phyloP scores from a whole-genome alignment of 2,888 invertebrate species.

The Polyploca ridens region DNA sequence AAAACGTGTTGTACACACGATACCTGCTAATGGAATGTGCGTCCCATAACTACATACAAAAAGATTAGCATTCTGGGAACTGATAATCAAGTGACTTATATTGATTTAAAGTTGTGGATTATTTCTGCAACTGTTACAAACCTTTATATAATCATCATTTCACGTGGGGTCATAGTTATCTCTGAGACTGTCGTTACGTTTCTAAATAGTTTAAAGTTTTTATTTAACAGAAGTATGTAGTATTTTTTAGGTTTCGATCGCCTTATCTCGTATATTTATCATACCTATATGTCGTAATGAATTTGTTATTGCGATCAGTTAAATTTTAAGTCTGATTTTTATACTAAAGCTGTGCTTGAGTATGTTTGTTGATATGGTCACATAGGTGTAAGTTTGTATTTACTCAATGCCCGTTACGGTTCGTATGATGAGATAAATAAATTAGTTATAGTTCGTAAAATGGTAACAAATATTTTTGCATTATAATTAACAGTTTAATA shows the following conservation, averaged over 20 bases:
- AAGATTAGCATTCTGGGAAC: no score
- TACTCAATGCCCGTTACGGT: conserved; percentile 30
- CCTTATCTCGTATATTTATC: conserved; percentile 44
- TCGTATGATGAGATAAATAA: conserved; percentile 19
- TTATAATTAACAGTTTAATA: conserved; percentile 23
- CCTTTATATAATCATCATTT: background rate
- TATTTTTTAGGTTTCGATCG: conserved; percentile 55
- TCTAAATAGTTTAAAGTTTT: conserved; percentile 47
- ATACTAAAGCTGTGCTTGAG: conserved; percentile 62
- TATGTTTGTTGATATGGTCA: conserved; percentile 60
- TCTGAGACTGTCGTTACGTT: conserved; percentile 28
- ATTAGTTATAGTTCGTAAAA: conserved; percentile 26
- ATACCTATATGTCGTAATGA: conserved; percentile 38
- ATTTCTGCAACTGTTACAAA: background rate
- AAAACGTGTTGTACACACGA: no score
- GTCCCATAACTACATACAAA: no score
- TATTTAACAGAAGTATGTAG: conserved; percentile 67
- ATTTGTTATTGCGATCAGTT: conserved; percentile 44
- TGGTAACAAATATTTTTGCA: conserved; percentile 31
- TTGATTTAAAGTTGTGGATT: no score
- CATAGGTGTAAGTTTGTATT: conserved; percentile 61
- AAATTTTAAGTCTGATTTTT: conserved; percentile 75
- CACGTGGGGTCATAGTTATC: conserved; percentile 14
- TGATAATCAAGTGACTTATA: no score
- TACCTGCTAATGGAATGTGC: no score